Conservation (phyloP, 2,797 vertebrate genomes). For the Prunella strophiata region DNA sequence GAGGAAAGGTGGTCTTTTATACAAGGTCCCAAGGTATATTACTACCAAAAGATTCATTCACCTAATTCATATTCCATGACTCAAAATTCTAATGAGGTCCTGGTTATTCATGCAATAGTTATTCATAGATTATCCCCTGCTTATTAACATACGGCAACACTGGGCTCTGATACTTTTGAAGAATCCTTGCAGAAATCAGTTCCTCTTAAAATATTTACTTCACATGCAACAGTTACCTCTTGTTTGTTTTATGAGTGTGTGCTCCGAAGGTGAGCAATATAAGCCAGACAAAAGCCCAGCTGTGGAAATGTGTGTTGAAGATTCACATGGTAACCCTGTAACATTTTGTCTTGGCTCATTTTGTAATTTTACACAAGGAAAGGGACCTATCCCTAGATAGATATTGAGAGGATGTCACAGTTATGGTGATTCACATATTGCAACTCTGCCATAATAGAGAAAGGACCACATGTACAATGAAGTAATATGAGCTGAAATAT, state of each 20-base stretch:
- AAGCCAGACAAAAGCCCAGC: neutral
- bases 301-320: neutral
- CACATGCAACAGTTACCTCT: neutral
- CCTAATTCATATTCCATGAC: slow-evolving; percentile 32
- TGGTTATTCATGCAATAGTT: slow-evolving; percentile 35
- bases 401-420: neutral
- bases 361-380: slow-evolving; percentile 9
- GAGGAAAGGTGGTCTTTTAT: neutral
- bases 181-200: neutral
- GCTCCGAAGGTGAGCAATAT: neutral
- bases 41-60: slow-evolving; percentile 8
- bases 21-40: neutral
- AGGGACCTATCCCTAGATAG: neutral
- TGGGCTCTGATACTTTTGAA: slow-evolving; percentile 24
- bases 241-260: neutral
- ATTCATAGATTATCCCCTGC: slow-evolving; percentile 39
- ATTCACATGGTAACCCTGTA: neutral
- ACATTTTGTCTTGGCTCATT: neutral
- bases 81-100: slow-evolving; percentile 44
- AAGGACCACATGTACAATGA: slow-evolving; percentile 9
- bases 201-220: neutral
- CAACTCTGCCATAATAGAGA: slow-evolving; percentile 30
- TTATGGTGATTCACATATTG: slow-evolving; percentile 44
- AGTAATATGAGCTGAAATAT: slow-evolving; percentile 45
- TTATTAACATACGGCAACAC: slow-evolving; percentile 13